These are phyloP conservation scores for Lacerta viridis DNA, from an alignment of 2,797 vertebrate genomes.

Conservation along the genomic window DNA sequence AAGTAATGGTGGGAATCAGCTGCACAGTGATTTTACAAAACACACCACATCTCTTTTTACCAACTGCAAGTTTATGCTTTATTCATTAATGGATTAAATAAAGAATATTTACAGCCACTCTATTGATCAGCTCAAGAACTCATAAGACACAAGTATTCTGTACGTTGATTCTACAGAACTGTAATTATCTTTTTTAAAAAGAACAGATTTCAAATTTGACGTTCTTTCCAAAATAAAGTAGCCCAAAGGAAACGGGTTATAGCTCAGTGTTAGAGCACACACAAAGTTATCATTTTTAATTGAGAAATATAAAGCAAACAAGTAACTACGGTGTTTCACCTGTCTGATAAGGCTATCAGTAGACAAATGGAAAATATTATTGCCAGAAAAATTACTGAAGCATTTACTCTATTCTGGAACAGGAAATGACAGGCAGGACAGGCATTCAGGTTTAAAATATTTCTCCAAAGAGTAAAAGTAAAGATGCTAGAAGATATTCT, in stretches of 20 bases:
- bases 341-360: background rate
- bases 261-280: background rate
- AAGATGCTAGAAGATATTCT: too few relatives aligned
- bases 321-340: background rate
- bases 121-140: background rate
- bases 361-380: background rate
- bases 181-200: background rate
- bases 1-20: background rate
- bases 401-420: background rate
- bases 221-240: constrained; percentile 42
- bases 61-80: background rate
- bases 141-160: background rate
- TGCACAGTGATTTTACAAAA: background rate
- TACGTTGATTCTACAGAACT: background rate
- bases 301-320: background rate
- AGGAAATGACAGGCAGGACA: background rate
- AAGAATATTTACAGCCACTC: background rate
- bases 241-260: background rate
- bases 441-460: background rate
- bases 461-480: background rate
- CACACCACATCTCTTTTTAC: background rate
- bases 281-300: background rate
- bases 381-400: background rate
- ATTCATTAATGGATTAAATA: background rate
- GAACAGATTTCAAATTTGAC: constrained; percentile 34